Evolutionary conservation across 2,113 vertebrate species (phyloP), one percentile per base, ranked within the genome.

Genomic region (Seriola aureovittata): DNA sequence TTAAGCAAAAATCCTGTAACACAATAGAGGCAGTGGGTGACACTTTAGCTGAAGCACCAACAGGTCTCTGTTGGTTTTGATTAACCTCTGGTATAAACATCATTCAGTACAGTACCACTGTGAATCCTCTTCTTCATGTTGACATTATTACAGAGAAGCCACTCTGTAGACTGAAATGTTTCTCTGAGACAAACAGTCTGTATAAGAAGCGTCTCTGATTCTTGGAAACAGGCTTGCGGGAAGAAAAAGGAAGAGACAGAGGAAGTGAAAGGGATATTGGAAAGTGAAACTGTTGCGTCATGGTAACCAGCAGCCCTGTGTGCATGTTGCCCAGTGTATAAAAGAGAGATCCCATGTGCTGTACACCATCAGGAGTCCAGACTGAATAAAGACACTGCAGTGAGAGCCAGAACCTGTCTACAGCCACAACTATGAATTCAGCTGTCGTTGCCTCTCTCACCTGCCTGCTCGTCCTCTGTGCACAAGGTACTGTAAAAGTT

Each of bases 391-490:
- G 58, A 59, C 10, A 40, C 44, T 0, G 3, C 19, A 32, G 40
- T 48, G 46, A 12, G 50, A 16, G 1, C 34, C 55, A 60, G 54
- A 29, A 29, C 55, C 66, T 34, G 13, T 46, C 76, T 42, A 19
- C 42, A 76, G 60, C 55, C 9, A 29, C 73, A 64, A 36, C 21
- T 14, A 85, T 88, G 82, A 85, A 85, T 3, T 32, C 78, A 36
- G 59, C 46, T 3, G 3, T 50, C 21, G 5, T 48, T 1, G n/a
- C 14, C 46, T 34, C 71, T 3, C 0, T 85, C 14, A 12, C 13
- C 78, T 75, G 64, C 58, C 59, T 81, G 78, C 59, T 88, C 9
- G 16, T 88, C 46, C 50, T 85, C 78, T 69, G 9, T 50, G 78
- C 65, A 66, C 74, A 81, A 84, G 81, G 86, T 88, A 75, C 58